Evolutionary conservation across 2,888 invertebrate genomes (phyloP), one percentile per base, ranked within the genome.

Genomic region (Thecophora atra): DNA sequence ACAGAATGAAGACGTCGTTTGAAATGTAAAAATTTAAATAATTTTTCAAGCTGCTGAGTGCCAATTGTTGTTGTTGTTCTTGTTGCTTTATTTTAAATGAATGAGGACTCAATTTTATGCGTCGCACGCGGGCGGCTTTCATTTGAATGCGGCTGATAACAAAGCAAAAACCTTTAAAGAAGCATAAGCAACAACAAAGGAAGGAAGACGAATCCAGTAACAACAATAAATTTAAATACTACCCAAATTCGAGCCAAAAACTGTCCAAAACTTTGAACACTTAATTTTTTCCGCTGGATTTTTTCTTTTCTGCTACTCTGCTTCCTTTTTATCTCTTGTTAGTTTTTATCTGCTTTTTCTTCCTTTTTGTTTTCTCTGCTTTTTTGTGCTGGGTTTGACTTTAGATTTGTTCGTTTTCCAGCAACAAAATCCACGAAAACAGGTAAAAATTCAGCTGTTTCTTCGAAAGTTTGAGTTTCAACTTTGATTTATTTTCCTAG

Each of bases 101-200:
- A 70, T 70, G 62, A 30, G 42, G 26, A 37, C 37, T 37, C 11
- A 37, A 30, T 70, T 70, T 30, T 63, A 70, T 62, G 62, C 70
- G 26, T 7, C 21, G 62, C 70, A 70, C 70, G 70, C 62, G 37
- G 62, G 62, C 68, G 68, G 47, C 24, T 69, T 52, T 63, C 70
- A 63, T 70, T 70, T 63, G 70, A 70, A 70, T 70, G 70, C 15
- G 13, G 13, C 24, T 8, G 6, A 3, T 3, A 60, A 56, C 56
- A 3, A 56, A 37, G 37, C 37, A 37, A 21, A 13, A 24, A 56
- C 26, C 5, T 11, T n/a, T n/a, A 2, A 56, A 60, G 28, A 60
- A 28, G 28, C 60, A 60, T 28, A 28, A n/a, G 0, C 47, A 47
- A 58, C 58, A 24, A 58, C 24, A 56, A 26, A 7, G 15, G 8